These are phyloP conservation scores for Pyrochroa serraticornis DNA, from an alignment of 2,888 invertebrate species.

Conservation along the genomic window DNA sequence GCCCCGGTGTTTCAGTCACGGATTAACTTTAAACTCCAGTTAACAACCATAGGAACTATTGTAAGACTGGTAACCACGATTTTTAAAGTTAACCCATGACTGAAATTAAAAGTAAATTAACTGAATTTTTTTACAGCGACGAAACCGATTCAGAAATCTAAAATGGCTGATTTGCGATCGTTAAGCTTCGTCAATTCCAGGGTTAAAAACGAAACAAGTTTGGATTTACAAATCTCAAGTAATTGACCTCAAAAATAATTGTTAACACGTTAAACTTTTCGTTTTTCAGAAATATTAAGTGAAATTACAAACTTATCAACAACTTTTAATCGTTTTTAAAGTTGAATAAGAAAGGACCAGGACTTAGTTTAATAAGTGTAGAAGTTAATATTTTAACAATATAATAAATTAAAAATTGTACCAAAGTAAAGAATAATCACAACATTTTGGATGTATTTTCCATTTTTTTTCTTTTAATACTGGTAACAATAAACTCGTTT, in stretches of 20 bases:
- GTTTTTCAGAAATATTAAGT: conserved; percentile 39
- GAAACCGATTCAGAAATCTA: conserved; percentile 31
- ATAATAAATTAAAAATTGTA: conserved; percentile 44
- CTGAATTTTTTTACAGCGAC: conserved; percentile 23
- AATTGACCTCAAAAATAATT: conserved; percentile 13
- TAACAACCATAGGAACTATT: too few relatives aligned
- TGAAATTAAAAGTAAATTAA: too few relatives aligned
- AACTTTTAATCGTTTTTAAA: conserved; percentile 1
- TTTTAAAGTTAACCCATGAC: too few relatives aligned
- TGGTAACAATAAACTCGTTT: conserved; percentile 47
- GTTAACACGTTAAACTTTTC: not conserved
- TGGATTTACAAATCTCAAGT: conserved; percentile 41
- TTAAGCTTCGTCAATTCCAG: conserved; percentile 29
- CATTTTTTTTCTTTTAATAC: conserved; percentile 40
- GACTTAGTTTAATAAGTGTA: too few relatives aligned
- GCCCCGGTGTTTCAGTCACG: too few relatives aligned
- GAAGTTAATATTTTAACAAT: not conserved
- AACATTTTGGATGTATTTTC: conserved; percentile 35
- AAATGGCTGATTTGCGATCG: conserved; percentile 32
- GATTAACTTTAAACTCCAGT: too few relatives aligned
- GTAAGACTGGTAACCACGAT: too few relatives aligned
- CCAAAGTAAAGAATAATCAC: conserved; percentile 46
- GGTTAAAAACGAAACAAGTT: conserved; percentile 21
- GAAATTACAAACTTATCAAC: conserved; percentile 37
- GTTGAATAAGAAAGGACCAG: not conserved